Evolutionary conservation across 2,113 vertebrate genomes (phyloP), one percentile per base, ranked within the genome.

Genomic region (Sapajus apella): DNA sequence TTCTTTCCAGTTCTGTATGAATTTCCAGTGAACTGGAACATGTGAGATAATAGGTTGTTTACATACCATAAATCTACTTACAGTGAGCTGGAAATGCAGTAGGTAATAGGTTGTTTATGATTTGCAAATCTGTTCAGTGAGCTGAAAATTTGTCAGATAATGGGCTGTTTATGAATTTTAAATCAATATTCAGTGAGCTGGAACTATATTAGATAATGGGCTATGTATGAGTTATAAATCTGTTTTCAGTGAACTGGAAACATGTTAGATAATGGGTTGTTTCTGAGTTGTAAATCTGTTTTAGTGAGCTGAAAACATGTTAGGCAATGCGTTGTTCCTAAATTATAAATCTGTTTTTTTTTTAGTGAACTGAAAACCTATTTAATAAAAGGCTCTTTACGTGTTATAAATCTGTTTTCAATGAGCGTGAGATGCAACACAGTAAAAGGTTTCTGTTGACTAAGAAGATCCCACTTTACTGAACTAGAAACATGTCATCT

Each of bases 21-120:
- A 43, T 68, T 35, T 96, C 97, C 90, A 93, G 96, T 79, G 97
- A 98, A 96, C 95, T 0, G 80, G 94, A 98, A 98, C 94, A 96
- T 96, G 96, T 96, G 98, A 96, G 97, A 97, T 98, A 98, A 98
- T 98, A 97, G 95, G 97, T 97, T 98, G 97, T 98, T 99, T 98
- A 98, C 98, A 98, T 98, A 98, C 97, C 98, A 93, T 97, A 98
- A 99, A 99, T 98, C 98, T 98, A 98, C 76, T 97, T 98, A 98
- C 98, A 97, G 98, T 96, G 98, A 98, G 98, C 97, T 98, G 98
- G 98, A 98, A 98, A 98, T 98, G 97, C 98, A 98, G 98, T 98
- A 98, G 98, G 98, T 99, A 99, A 99, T 99, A 98, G 98, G 98
- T 98, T 99, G 98, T 98, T 99, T 99, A 99, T 99, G 98, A 99